Conservation (phyloP, 2,113 vertebrate species). For the Crypturellus undulatus region DNA sequence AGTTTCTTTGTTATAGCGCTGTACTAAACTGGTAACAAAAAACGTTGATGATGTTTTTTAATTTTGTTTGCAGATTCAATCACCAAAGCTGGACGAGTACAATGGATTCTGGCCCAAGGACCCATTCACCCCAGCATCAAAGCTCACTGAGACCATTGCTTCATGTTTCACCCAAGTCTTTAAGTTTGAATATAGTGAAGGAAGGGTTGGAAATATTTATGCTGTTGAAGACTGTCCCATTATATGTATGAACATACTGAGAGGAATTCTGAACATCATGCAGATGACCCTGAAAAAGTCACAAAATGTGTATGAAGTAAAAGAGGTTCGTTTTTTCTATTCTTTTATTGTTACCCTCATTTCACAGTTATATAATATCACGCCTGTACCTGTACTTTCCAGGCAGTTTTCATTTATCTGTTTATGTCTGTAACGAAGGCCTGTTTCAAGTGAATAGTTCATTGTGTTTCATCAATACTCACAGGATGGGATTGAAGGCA, state of each 20-base stretch:
- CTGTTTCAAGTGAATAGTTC: neutral
- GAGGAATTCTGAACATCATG: slow-evolving; percentile 85
- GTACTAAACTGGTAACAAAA: neutral
- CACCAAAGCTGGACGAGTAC: slow-evolving; percentile 80
- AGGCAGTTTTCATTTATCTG: neutral
- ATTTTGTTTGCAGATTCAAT: slow-evolving; percentile 72
- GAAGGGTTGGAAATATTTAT: slow-evolving; percentile 81
- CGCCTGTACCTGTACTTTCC: neutral
- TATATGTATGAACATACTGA: slow-evolving; percentile 82
- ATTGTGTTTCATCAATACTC: neutral
- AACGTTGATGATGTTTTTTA: neutral
- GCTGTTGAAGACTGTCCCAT: slow-evolving; percentile 75
- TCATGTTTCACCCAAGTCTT: slow-evolving; percentile 79
- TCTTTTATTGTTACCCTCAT: neutral
- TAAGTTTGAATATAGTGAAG: slow-evolving; percentile 86
- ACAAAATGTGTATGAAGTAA: slow-evolving; percentile 83
- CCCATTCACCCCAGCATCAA: slow-evolving; percentile 57
- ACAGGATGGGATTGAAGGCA: slow-evolving; percentile 81
- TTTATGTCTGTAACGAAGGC: neutral
- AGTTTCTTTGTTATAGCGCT: neutral
- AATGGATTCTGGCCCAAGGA: slow-evolving; percentile 82
- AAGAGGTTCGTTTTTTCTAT: slow-evolving; percentile 76
- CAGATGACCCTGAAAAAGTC: slow-evolving; percentile 86
- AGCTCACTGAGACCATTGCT: slow-evolving; percentile 73
- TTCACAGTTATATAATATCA: neutral